A percentile compares a stretch with the other conserved stretches of the same genome.
phyloP scores from a whole-genome alignment of 1,140 invertebrate genomes.

The Drosophila tropicalis region DNA sequence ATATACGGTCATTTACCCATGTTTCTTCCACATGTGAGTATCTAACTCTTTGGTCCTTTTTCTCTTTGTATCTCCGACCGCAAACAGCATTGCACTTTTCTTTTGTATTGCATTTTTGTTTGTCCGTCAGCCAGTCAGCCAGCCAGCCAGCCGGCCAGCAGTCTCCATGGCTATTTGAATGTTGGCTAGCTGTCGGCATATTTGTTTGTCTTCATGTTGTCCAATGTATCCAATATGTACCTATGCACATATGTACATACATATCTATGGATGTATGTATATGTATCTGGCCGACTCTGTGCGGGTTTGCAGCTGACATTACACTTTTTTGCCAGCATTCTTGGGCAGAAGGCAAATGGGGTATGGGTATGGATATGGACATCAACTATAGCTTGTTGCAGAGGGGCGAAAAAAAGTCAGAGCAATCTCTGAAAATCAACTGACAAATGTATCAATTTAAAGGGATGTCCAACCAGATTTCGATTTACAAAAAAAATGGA shows the following conservation, averaged over 20 bases:
- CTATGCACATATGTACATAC: constrained; percentile 1
- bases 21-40: constrained; percentile 15
- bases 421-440: constrained; percentile 4
- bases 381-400: constrained; percentile 3
- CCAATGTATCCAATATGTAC: constrained; percentile 10
- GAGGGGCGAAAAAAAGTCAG: background rate
- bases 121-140: constrained; percentile 23
- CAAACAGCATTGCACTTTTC: constrained; percentile 72
- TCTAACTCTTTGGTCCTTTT: constrained; percentile 24
- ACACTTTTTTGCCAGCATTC: constrained; percentile 43
- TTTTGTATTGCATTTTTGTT: constrained; percentile 67
- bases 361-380: constrained; percentile 26
- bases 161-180: constrained; percentile 12
- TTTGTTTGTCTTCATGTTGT: constrained; percentile 20
- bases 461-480: background rate
- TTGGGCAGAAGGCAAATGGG: constrained; percentile 29
- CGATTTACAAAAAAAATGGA: background rate
- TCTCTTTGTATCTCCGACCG: constrained; percentile 68
- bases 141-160: too few relatives aligned
- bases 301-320: constrained; percentile 52
- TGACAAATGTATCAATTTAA: constrained; percentile 10
- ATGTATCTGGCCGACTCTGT: constrained; percentile 11
- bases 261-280: too few relatives aligned
- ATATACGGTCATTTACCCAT: background rate
- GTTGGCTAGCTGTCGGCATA: constrained; percentile 10